These are phyloP conservation scores for Mya arenaria DNA, from an alignment of 1,140 invertebrate genomes.

Conservation along the genomic window DNA sequence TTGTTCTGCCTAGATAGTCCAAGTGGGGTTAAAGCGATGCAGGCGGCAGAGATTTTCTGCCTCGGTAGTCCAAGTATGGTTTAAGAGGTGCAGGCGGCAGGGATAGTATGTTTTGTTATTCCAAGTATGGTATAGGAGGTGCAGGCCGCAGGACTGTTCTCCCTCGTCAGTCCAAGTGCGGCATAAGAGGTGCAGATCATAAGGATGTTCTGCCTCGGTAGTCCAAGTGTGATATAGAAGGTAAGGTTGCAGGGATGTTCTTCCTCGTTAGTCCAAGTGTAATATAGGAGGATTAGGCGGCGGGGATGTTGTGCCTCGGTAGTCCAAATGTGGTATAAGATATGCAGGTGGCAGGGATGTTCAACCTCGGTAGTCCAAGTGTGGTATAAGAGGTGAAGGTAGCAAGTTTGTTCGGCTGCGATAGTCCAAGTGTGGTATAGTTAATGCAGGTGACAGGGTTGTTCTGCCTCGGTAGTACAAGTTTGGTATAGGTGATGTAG, in stretches of 20 bases:
- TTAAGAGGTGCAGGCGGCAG: background rate
- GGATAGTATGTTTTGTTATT: background rate
- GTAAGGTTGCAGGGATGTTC: background rate
- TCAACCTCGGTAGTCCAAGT: background rate
- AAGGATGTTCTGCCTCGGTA: background rate
- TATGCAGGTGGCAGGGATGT: background rate
- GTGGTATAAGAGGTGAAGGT: background rate
- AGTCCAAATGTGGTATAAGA: background rate
- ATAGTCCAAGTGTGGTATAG: too few species aligned
- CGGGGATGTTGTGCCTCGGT: too few species aligned
- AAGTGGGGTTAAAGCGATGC: background rate
- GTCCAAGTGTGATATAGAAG: background rate
- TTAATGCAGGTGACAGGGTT: too few species aligned
- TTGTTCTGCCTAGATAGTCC: conserved; percentile 96
- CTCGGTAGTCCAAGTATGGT: background rate
- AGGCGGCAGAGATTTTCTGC: background rate
- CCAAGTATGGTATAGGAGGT: too few species aligned
- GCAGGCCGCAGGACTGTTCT: conserved; percentile 90
- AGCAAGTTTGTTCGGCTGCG: too few species aligned
- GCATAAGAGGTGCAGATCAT: background rate
- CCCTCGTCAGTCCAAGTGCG: background rate
- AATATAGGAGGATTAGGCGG: background rate
- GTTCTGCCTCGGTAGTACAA: too few species aligned
- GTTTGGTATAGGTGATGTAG: too few species aligned
- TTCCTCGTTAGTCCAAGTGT: background rate